Percentiles rank a stretch among this genome's conserved stretches.
These are phyloP conservation scores for Norana najaformis DNA, from an alignment of 2,888 invertebrate species.

Conservation along the genomic window DNA sequence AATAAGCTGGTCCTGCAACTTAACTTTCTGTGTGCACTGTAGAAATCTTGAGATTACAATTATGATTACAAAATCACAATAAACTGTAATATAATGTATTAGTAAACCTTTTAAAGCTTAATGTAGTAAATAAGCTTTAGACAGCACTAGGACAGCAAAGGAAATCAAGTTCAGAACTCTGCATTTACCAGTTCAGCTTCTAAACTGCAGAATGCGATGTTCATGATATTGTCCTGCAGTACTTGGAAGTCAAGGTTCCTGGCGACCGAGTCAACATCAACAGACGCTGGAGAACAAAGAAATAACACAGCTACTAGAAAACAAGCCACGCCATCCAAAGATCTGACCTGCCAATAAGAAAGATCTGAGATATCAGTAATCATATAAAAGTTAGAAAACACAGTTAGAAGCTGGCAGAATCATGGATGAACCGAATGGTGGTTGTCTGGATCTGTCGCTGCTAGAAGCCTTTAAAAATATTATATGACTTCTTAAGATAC, in stretches of 20 bases:
- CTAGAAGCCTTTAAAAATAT: too few relatives aligned
- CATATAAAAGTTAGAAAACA: too few relatives aligned
- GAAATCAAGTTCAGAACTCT: background rate
- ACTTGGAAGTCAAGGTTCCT: conserved; percentile 73
- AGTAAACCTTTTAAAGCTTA: background rate
- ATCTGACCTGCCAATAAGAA: too few relatives aligned
- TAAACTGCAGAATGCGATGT: conserved; percentile 72
- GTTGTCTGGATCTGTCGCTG: too few relatives aligned
- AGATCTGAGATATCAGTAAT: too few relatives aligned
- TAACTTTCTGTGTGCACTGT: too few relatives aligned
- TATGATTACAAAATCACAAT: background rate
- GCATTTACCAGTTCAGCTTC: conserved; percentile 67
- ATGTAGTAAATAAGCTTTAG: background rate
- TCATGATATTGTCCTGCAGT: conserved; percentile 74
- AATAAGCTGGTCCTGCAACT: too few relatives aligned
- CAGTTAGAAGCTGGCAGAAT: too few relatives aligned
- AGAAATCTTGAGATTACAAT: too few relatives aligned
- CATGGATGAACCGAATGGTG: too few relatives aligned
- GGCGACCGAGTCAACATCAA: conserved; percentile 74
- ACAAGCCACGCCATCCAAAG: background rate
- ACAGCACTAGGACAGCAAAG: background rate
- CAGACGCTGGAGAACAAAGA: conserved; percentile 66
- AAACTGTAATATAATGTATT: background rate
- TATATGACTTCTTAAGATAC: too few relatives aligned
- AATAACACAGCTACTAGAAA: background rate